A percentile compares a stretch with the other conserved stretches of the same genome.
Conservation (phyloP, 2,113 vertebrate species). For the Todiramphus chloris region DNA sequence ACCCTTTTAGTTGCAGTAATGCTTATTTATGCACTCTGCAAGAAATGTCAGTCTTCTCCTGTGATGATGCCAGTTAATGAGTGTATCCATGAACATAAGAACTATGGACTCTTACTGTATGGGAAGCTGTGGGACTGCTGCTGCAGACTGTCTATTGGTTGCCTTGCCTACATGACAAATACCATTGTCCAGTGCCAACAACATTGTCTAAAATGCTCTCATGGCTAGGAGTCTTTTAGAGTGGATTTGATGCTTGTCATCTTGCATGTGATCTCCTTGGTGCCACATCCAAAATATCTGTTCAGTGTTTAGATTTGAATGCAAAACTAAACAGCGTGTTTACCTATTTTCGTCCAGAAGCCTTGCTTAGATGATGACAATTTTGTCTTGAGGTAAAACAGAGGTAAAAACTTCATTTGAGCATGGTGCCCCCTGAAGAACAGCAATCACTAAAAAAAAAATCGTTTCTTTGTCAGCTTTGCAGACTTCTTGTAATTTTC, state of each 20-base stretch:
- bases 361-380: background rate
- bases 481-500: background rate
- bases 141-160: background rate
- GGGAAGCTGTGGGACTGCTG: background rate
- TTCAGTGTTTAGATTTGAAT: background rate
- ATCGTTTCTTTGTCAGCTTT: background rate
- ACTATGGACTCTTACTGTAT: background rate
- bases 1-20: background rate
- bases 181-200: background rate
- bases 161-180: background rate
- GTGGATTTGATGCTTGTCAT: background rate
- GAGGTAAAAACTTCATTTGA: background rate
- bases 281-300: background rate
- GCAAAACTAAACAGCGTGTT: background rate
- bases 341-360: background rate
- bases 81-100: background rate
- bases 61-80: background rate
- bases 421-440: background rate
- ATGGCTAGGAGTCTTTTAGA: background rate
- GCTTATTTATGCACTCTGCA: background rate
- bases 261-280: background rate
- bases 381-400: background rate
- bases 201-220: background rate
- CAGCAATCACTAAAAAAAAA: background rate
- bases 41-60: background rate